phyloP scores from a whole-genome alignment of 2,888 invertebrate genomes.

The Melanotus villosus region DNA sequence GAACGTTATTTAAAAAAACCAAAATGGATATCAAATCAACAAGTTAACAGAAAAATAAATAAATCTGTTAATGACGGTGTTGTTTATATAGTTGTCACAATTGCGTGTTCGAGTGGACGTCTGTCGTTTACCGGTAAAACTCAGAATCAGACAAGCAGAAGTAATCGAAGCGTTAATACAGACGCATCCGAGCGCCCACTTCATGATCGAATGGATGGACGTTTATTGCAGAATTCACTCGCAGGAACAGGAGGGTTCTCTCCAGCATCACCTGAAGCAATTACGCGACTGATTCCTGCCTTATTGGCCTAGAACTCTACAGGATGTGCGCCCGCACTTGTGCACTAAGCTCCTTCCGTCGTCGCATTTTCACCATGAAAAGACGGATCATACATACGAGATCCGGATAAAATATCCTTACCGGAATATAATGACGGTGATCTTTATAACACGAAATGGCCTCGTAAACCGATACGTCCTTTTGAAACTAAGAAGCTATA shows the following conservation, averaged over 20 bases:
- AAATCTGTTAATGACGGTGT: constrained; percentile 29
- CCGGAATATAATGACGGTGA: constrained; percentile 57
- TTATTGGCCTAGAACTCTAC: constrained; percentile 44
- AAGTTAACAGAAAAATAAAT: constrained; percentile 5
- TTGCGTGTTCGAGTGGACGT: constrained; percentile 37
- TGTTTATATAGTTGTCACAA: constrained; percentile 22
- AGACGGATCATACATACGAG: constrained; percentile 56
- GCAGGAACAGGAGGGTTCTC: constrained; percentile 48
- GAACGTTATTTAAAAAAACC: not conserved
- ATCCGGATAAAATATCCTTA: constrained; percentile 60
- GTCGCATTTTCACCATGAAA: constrained; percentile 54
- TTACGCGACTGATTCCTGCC: constrained; percentile 35
- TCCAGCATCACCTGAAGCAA: constrained; percentile 32
- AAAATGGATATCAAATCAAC: not conserved
- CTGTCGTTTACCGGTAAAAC: constrained; percentile 46
- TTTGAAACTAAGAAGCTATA: constrained; percentile 33
- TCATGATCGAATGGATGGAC: constrained; percentile 43
- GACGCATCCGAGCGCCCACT: constrained; percentile 33
- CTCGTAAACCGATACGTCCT: constrained; percentile 29
- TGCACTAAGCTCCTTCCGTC: constrained; percentile 42
- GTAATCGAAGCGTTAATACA: constrained; percentile 49
- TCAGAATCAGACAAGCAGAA: constrained; percentile 51
- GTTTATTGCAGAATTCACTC: constrained; percentile 50
- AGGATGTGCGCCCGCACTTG: constrained; percentile 48
- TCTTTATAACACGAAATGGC: constrained; percentile 48